Evolutionary conservation across 2,888 invertebrate species (phyloP).

Genomic region (Callosobruchus maculatus): DNA sequence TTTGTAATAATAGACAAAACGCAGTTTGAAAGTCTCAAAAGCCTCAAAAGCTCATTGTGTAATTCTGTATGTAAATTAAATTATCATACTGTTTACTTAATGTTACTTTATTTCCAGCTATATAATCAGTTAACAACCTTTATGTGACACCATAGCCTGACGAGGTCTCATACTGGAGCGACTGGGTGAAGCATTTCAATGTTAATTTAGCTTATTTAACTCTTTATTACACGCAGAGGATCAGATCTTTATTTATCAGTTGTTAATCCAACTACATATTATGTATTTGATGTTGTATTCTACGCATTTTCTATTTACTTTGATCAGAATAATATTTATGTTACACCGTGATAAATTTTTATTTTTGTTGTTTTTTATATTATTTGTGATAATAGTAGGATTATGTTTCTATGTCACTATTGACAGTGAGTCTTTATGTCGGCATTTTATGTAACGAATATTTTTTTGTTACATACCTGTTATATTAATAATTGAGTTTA

Average conservation of each 20-base stretch:
- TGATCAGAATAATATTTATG: conserved; percentile 19
- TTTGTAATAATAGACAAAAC: too few relatives aligned
- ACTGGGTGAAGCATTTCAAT: conserved; percentile 3
- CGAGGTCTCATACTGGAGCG: not conserved
- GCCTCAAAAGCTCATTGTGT: too few relatives aligned
- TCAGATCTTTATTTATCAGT: conserved; percentile 1
- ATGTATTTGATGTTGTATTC: conserved; percentile 9
- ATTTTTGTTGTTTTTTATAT: conserved; percentile 29
- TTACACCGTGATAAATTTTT: conserved; percentile 29
- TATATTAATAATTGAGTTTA: conserved; percentile 37
- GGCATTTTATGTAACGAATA: conserved; percentile 32
- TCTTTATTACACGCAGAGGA: not conserved
- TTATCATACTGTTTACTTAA: too few relatives aligned
- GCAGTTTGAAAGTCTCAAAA: too few relatives aligned
- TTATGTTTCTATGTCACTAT: conserved; percentile 20
- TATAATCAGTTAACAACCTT: not conserved
- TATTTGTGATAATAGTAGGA: conserved; percentile 41
- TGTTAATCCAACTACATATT: conserved; percentile 9
- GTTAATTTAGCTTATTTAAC: not conserved
- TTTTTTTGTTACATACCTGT: conserved; percentile 41
- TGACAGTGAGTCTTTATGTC: not conserved
- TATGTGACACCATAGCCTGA: not conserved
- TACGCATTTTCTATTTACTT: conserved; percentile 15
- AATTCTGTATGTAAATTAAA: too few relatives aligned
- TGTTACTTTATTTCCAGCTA: not conserved